phyloP scores from a whole-genome alignment of 2,888 invertebrate species.

The Chromoteleia sp. region DNA sequence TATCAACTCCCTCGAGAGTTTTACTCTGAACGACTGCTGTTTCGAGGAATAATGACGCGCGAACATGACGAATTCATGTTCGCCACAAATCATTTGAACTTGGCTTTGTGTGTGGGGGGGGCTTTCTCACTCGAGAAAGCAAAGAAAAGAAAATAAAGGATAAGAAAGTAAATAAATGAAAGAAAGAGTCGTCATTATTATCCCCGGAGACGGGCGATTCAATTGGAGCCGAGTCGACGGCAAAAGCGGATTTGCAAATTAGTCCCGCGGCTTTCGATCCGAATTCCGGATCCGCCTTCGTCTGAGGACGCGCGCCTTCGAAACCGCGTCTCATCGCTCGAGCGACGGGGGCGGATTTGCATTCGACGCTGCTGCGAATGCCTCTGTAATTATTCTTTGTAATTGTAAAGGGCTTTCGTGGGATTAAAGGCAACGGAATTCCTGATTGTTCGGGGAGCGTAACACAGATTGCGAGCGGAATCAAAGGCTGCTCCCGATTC shows the following conservation, averaged over 20 bases:
- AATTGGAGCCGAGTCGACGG: slow-evolving; percentile 54
- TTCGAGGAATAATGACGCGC: slow-evolving; percentile 31
- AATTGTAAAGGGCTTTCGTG: slow-evolving; percentile 63
- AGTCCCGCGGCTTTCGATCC: slow-evolving; percentile 64
- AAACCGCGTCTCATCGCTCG: slow-evolving; percentile 50
- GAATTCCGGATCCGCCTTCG: slow-evolving; percentile 43
- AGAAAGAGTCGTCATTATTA: slow-evolving; percentile 38
- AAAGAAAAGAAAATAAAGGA: slow-evolving; percentile 17
- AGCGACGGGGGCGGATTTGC: slow-evolving; percentile 47
- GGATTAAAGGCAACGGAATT: slow-evolving; percentile 63
- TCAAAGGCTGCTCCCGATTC: slow-evolving; percentile 36
- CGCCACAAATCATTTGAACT: slow-evolving; percentile 45
- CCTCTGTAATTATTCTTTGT: slow-evolving; percentile 69
- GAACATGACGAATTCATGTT: slow-evolving; percentile 26
- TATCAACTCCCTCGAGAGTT: background rate
- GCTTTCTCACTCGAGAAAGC: too few species aligned
- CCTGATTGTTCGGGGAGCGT: slow-evolving; percentile 54
- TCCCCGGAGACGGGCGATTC: slow-evolving; percentile 40
- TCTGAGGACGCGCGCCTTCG: too few species aligned
- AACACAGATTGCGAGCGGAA: slow-evolving; percentile 40
- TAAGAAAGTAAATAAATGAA: slow-evolving; percentile 9
- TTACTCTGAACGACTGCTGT: slow-evolving; percentile 5
- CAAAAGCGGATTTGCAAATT: slow-evolving; percentile 68
- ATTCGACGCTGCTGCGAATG: slow-evolving; percentile 60
- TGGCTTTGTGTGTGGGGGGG: slow-evolving; percentile 15